Evolutionary conservation across 2,888 invertebrate genomes (phyloP), one percentile per base, ranked within the genome.

Genomic region (Falcaria lacertinaria): DNA sequence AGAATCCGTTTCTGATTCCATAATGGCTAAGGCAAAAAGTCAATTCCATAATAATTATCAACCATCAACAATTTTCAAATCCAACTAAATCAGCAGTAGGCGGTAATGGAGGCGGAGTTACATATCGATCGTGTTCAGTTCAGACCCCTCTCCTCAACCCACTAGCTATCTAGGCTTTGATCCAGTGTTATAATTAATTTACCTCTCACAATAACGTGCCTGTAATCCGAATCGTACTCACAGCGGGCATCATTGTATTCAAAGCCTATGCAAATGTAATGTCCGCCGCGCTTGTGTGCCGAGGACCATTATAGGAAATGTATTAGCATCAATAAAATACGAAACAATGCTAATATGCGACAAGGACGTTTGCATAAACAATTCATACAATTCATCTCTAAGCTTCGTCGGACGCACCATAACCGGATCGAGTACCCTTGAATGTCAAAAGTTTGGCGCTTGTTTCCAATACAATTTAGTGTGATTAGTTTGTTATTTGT

Each of bases 361-460:
- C 76, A 74, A 76, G 77, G 78, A 65, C 73, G 66, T 61, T 59
- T 54, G 57, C 57, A 58, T 54, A 60, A 56, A 59, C 57, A 63
- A 63, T 64, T 63, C 56, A 47, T 57, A 50, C 48, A 56, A 64
- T 59, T 60, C 56, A 60, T 57, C 48, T 57, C 54, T 51, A 48
- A 45, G 50, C 42, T 49, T 35, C 35, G 42, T 41, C 34, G 34
- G 35, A 39, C 34, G 34, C 38, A 39, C 34, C 43, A 47, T 45
- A 47, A 47, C 44, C 33, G 36, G 32, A 44, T 38, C 43, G 42
- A 42, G 19, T 50, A 45, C 45, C 7, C 28, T 22, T 44, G 45
- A 50, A 16, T 34, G 33, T 47, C 41, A 37, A 28, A 48, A 50
- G 43, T 15, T 37, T 4, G 19, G 13, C 36, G 19, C 1, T 36